Evolutionary conservation across 2,888 invertebrate genomes (phyloP), one percentile per base, ranked within the genome.

Genomic region (Branchipolynoe longqiensis): DNA sequence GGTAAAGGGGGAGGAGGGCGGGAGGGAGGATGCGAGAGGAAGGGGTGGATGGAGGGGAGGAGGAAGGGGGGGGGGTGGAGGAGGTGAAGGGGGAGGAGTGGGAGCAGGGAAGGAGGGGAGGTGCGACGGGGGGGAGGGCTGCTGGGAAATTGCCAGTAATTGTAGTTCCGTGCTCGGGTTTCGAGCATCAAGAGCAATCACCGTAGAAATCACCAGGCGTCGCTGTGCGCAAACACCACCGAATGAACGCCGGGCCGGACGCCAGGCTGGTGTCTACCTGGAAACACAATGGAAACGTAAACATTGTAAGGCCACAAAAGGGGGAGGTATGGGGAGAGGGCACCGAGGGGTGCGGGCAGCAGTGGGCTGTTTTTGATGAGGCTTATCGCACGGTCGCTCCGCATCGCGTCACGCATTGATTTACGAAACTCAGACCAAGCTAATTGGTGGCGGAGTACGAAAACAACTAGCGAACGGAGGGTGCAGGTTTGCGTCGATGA

Each of bases 121-220:
- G n/a, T n/a, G n/a, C n/a, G n/a, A n/a, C n/a, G n/a, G 28, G 62
- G 62, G 28, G 62, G n/a, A 12, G 62, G 62, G 62, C 62, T n/a
- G 4, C n/a, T 36, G 69, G 69, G 69, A 69, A 69, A 69, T 69
- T 69, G 36, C 69, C 69, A 69, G 69, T 69, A 69, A 69, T 69
- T 69, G 69, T 69, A 38, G 8, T 69, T 69, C 69, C 38, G 33
- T 33, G 25, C 69, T 38, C 69, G 36, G 36, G 6, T 22, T 18
- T 14, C 33, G 18, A 33, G 69, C 69, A 36, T 69, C 69, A 38
- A 14, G 8, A 22, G 14, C 38, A 69, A 69, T 69, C 69, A 36
- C 69, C 8, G 38, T 69, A 12, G 31, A 69, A 69, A 69, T 69
- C 69, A 38, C 69, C 38, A 38, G 22, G 69, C 69, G 8, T 25